A percentile compares a stretch with the other conserved stretches of the same genome.
These are phyloP conservation scores for Cacajao melanocephalus DNA, from an alignment of 2,797 vertebrate species.

Conservation along the genomic window DNA sequence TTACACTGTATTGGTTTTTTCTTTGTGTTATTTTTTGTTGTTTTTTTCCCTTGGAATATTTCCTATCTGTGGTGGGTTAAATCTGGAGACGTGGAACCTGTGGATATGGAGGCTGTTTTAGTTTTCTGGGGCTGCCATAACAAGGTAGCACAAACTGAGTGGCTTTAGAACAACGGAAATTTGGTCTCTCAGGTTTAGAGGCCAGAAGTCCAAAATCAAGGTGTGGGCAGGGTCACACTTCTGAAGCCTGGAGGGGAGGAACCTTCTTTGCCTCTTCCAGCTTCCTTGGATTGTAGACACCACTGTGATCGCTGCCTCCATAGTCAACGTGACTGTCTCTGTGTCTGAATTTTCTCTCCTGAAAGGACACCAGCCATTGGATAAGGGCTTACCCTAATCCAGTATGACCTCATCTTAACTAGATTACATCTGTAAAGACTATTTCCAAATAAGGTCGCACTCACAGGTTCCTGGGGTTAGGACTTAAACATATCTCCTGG, in stretches of 20 bases:
- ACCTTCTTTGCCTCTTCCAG: not conserved
- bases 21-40: not conserved
- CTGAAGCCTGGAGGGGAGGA: not conserved
- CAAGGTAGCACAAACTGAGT: not conserved
- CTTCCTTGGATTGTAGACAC: not conserved
- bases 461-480: not conserved
- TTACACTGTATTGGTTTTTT: not conserved
- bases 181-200: not conserved
- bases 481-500: not conserved
- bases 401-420: not conserved
- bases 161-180: not conserved
- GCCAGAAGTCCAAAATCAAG: not conserved
- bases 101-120: not conserved
- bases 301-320: not conserved
- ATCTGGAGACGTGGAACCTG: not conserved
- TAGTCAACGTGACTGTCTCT: not conserved
- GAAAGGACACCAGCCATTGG: not conserved
- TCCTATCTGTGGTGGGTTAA: not conserved
- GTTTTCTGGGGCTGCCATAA: not conserved
- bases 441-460: not conserved
- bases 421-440: not conserved
- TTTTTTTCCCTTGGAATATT: not conserved
- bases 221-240: not conserved
- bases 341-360: not conserved
- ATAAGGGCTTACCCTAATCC: not conserved